Percentiles rank a stretch among this genome's conserved stretches.
Evolutionary conservation across 2,888 invertebrate genomes (phyloP).

Genomic region (Eretmocerus hayati): DNA sequence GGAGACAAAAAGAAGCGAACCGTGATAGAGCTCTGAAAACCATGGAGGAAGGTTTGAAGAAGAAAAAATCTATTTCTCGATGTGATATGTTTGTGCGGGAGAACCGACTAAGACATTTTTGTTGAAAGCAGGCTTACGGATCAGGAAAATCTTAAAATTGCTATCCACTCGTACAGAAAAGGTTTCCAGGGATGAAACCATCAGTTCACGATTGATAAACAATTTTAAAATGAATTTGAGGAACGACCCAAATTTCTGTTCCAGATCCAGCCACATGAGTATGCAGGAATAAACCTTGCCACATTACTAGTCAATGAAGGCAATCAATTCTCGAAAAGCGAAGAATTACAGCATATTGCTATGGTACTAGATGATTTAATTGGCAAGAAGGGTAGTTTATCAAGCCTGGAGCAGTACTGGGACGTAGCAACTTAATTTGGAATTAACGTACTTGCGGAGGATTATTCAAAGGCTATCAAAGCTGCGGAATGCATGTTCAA

Average conservation of each 20-base stretch:
- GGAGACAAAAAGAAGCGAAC: constrained; percentile 89
- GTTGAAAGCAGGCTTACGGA: constrained; percentile 92
- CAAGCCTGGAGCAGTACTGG: constrained; percentile 94
- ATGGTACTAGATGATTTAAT: constrained; percentile 95
- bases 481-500: constrained; percentile 94
- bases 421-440: constrained; percentile 98
- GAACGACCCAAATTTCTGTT: constrained; percentile 6
- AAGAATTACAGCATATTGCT: constrained; percentile 85
- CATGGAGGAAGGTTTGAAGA: constrained; percentile 83
- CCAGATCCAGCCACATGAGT: constrained; percentile 91
- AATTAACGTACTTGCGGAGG: constrained; percentile 94
- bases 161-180: constrained; percentile 95
- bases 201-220: background rate
- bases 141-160: constrained; percentile 77
- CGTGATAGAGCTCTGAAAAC: constrained; percentile 88
- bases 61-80: constrained; percentile 91
- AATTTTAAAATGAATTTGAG: background rate
- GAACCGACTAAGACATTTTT: constrained; percentile 96
- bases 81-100: constrained; percentile 93
- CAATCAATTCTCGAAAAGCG: constrained; percentile 86
- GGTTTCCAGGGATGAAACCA: constrained; percentile 70
- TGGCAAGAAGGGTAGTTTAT: constrained; percentile 93
- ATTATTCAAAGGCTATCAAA: constrained; percentile 93
- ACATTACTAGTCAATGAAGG: constrained; percentile 94
- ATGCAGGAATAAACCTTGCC: constrained; percentile 97